phyloP scores from a whole-genome alignment of 2,113 vertebrate genomes.

The Chloroceryle aenea region DNA sequence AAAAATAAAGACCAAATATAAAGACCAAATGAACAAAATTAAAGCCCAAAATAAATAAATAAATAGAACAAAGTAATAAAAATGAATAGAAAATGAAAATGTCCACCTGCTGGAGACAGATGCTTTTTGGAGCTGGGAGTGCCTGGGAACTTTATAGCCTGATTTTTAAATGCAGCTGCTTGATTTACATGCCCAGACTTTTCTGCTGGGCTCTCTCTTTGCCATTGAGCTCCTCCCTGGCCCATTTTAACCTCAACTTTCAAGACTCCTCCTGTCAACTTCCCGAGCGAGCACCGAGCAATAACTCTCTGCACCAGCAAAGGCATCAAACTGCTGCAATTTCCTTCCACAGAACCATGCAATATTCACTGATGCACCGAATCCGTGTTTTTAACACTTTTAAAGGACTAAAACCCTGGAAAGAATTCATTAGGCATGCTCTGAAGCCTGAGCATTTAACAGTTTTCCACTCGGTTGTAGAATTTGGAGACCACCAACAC shows the following conservation, averaged over 20 bases:
- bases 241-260: background rate
- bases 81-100: background rate
- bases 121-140: background rate
- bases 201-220: background rate
- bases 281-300: background rate
- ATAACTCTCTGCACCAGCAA: constrained; percentile 34
- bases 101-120: background rate
- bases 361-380: constrained; percentile 65
- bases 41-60: too few species aligned
- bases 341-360: constrained; percentile 62
- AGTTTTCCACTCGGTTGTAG: constrained; percentile 49
- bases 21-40: too few species aligned
- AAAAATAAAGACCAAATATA: too few species aligned
- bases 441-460: constrained; percentile 53
- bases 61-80: too few species aligned
- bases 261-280: constrained; percentile 10
- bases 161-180: background rate
- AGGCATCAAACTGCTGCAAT: constrained; percentile 59
- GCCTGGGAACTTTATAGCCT: background rate
- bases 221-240: background rate
- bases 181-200: background rate
- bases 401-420: constrained; percentile 65
- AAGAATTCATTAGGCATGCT: constrained; percentile 72
- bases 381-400: constrained; percentile 66
- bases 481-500: constrained; percentile 69